Evolutionary conservation across 2,797 vertebrate species (phyloP), one percentile per base, ranked within the genome.

Genomic region (Tokudaia tokunoshimensis): DNA sequence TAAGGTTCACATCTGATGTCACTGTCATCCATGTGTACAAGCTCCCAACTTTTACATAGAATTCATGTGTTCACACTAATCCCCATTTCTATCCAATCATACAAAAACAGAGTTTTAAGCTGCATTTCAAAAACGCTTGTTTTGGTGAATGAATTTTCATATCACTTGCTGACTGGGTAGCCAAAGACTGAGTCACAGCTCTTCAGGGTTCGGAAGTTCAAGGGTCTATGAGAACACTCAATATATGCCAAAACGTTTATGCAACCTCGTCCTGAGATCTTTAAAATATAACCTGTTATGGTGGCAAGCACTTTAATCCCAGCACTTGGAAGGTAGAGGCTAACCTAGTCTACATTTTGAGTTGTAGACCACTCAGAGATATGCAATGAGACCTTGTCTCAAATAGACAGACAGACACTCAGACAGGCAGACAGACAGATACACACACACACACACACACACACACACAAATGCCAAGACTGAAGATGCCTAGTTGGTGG

Each of bases 111-210:
- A 22, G 47, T 15, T 13, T 19, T 15, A 24, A 8, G 3, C 1
- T 78, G 11, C 14, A 74, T 91, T 94, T 78, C 80, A 61, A 19
- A 90, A 82, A 34, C 31, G 22, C 44, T 96, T 84, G 37, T 34
- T 83, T 81, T 65, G 41, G 3, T n/a, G 17, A 93, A 20, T 65
- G n/a, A 44, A 91, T 94, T 59, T 91, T 19, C 24, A 61, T 82
- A 75, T 5, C 8, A 3, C 3, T n/a, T 37, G 59, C 24, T 74
- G 34, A 31, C 52, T 89, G 9, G 70, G 24, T 44, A n/a, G 19
- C 70, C 55, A 75, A 34, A 52, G 61, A 37, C 15, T 72, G 65
- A 65, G 4, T 29, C 31, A 67, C 6, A 52, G 15, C 4, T 0
- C 31, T 24, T 41, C 26, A n/a, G 2, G 79, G 13, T 81, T 34